Percentiles rank a stretch among this genome's conserved stretches.
Evolutionary conservation across 2,888 invertebrate genomes (phyloP).

Genomic region (Leptinotarsa tumamoca): DNA sequence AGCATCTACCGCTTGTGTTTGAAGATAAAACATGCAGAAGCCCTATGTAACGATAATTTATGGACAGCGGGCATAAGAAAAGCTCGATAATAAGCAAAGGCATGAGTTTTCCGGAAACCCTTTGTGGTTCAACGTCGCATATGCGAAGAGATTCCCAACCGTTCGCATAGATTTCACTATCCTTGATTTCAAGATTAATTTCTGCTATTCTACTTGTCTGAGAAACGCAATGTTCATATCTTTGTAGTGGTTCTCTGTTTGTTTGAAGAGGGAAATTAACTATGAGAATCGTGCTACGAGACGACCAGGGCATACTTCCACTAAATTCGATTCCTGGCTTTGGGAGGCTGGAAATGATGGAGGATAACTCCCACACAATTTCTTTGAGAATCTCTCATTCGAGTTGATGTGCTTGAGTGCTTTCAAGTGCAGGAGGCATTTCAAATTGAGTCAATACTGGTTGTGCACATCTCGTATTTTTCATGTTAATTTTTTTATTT

Average conservation of each 20-base stretch:
- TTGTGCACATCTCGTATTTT: neutral
- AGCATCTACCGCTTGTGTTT: conserved; percentile 12
- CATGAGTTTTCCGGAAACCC: conserved; percentile 27
- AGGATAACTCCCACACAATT: neutral
- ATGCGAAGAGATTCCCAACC: conserved; percentile 14
- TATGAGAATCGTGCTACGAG: conserved; percentile 17
- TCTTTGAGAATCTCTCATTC: neutral
- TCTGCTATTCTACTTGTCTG: conserved; percentile 17
- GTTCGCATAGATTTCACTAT: conserved; percentile 6
- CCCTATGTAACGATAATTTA: conserved; percentile 32
- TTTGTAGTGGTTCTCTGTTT: conserved; percentile 17
- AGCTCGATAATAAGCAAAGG: conserved; percentile 29
- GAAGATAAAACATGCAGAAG: conserved; percentile 29
- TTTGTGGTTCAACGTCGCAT: conserved; percentile 21
- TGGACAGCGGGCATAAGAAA: conserved; percentile 33
- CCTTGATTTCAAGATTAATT: conserved; percentile 20
- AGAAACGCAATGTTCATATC: neutral
- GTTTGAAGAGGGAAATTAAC: conserved; percentile 24
- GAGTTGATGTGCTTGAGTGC: neutral
- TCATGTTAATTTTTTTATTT: too few relatives aligned
- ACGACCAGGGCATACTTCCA: conserved; percentile 20
- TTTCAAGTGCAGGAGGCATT: neutral
- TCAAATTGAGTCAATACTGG: neutral
- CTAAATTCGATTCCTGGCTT: conserved; percentile 4
- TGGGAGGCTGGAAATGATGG: neutral